Evolutionary conservation across 2,888 invertebrate genomes (phyloP).

Genomic region (Coenonympha arcania): DNA sequence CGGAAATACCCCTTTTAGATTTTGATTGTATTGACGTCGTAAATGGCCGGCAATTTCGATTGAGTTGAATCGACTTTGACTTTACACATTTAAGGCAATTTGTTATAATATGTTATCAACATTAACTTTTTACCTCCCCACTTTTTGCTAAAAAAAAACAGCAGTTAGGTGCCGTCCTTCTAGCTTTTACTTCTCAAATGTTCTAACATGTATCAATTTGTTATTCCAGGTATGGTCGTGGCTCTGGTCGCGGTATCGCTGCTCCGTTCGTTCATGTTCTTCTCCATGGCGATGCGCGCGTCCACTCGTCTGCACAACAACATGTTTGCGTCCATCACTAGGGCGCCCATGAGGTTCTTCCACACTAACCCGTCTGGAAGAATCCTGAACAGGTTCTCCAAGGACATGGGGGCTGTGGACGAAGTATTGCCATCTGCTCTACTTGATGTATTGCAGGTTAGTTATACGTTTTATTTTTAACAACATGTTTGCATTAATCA

Average conservation of each 20-base stretch:
- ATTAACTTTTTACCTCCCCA: no score
- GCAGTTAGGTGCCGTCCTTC: no score
- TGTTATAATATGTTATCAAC: no score
- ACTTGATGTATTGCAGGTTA: slow-evolving; percentile 75
- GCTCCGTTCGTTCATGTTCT: slow-evolving; percentile 75
- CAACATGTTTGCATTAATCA: slow-evolving; percentile 86
- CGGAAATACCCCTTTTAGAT: no score
- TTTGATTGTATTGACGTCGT: no score
- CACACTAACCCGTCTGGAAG: slow-evolving; percentile 88
- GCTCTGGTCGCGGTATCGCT: slow-evolving; percentile 67
- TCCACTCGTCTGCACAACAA: slow-evolving; percentile 84
- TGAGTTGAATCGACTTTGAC: no score
- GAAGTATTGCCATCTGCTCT: slow-evolving; percentile 76
- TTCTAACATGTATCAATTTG: not conserved
- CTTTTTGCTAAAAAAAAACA: no score
- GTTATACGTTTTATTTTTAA: slow-evolving; percentile 45
- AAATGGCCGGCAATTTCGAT: no score
- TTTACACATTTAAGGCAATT: no score
- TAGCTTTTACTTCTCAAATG: not conserved
- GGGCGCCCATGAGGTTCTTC: slow-evolving; percentile 89
- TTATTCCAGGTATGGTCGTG: slow-evolving; percentile 60
- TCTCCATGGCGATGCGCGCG: slow-evolving; percentile 79
- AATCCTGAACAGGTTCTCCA: slow-evolving; percentile 90
- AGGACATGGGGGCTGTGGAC: slow-evolving; percentile 86
- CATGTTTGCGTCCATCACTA: slow-evolving; percentile 88